Evolutionary conservation across 2,797 vertebrate species (phyloP).

Genomic region (Falco berigora): DNA sequence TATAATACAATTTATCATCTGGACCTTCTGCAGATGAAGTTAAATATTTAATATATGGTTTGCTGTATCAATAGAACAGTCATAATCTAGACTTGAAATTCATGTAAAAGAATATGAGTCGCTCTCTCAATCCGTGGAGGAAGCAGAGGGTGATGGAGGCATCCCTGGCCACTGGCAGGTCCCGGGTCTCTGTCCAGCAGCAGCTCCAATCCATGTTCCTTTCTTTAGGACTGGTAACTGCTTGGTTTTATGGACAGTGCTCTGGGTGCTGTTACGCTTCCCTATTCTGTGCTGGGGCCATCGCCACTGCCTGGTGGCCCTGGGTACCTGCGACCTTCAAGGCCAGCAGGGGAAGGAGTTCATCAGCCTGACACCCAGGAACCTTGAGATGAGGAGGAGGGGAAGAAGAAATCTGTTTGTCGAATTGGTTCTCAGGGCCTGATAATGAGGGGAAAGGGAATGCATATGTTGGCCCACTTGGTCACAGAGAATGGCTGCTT

Average conservation of each 20-base stretch:
- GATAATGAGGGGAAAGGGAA: background rate
- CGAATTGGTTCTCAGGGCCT: background rate
- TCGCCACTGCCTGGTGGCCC: background rate
- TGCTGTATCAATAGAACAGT: background rate
- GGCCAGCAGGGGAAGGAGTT: background rate
- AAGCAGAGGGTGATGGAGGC: background rate
- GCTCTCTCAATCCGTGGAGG: background rate
- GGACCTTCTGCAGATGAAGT: background rate
- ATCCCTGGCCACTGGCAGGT: background rate
- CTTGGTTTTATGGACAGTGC: background rate
- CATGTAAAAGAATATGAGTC: background rate
- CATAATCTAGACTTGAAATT: background rate
- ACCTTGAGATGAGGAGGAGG: background rate
- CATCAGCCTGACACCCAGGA: background rate
- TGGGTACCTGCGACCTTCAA: background rate
- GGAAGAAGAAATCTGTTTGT: background rate
- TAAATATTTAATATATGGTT: background rate
- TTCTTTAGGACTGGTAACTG: background rate
- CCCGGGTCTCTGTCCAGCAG: background rate
- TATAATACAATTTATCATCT: background rate
- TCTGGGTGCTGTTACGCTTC: background rate
- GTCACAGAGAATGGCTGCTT: background rate
- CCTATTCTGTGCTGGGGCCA: background rate
- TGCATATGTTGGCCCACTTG: rapidly evolving
- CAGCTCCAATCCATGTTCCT: background rate